Evolutionary conservation across 2,113 vertebrate genomes (phyloP), one percentile per base, ranked within the genome.

Genomic region (Mystacornis crossleyi): DNA sequence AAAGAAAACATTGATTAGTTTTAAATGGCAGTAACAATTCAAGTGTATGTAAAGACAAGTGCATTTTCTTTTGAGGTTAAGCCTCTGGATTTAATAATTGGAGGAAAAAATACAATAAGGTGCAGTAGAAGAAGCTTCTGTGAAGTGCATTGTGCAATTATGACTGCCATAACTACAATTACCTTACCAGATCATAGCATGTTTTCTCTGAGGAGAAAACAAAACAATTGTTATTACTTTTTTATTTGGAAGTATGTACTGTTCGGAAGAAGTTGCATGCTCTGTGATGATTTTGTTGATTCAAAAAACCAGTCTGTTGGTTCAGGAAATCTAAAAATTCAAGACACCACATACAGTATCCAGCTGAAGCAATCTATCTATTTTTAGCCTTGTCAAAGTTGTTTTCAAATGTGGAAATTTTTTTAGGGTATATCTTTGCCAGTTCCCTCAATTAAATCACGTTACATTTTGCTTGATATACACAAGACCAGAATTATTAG

Each of bases 1-100:
- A 93, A 97, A 97, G 91, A 97, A 97, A 96, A 86, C 95, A 97
- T 97, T 97, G 97, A 97, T 97, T 96, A 93, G 92, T 92, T 97
- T 91, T 95, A 96, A 97, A 97, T 96, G 81, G 93, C 92, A 45
- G 91, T 92, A 92, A 97, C 96, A 97, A 94, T 94, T 97, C 97
- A 95, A 94, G 79, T 78, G 48, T 69, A 71, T 93, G 87, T 85
- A 95, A 96, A 96, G 95, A 95, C 93, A 89, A 94, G 93, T n/a
- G 36, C 53, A 88, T 96, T 95, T 96, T 89, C 70, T 81, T 93
- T 96, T 55, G 47, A 95, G 43, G 58, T 84, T 93, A 91, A 91
- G 75, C 81, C 75, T 93, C 67, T 96, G 90, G 91, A 94, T 95
- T 94, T 95, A 96, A 95, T 93, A 97, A 96, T 81, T 92, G 92